These are phyloP conservation scores for Zaprionus gabonicus DNA, from an alignment of 1,140 invertebrate genomes.

Conservation along the genomic window DNA sequence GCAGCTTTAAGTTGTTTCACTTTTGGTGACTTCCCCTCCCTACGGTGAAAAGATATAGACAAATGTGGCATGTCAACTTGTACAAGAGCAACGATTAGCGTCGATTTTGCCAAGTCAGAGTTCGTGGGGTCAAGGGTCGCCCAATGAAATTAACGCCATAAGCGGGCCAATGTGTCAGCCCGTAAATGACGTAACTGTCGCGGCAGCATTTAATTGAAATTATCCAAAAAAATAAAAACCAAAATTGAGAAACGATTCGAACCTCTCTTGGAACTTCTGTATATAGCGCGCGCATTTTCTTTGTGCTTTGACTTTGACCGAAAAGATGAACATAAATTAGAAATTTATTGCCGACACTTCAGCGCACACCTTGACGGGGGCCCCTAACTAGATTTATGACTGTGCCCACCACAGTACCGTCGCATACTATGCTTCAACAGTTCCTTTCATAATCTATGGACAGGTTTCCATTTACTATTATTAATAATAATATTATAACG, in stretches of 20 bases:
- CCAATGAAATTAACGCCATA: slow-evolving; percentile 22
- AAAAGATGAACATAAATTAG: slow-evolving; percentile 73
- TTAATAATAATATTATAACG: slow-evolving; percentile 21
- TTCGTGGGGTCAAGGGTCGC: neutral
- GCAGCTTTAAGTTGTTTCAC: neutral
- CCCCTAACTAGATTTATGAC: slow-evolving; percentile 65
- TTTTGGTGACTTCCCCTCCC: neutral
- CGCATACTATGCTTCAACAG: slow-evolving; percentile 63
- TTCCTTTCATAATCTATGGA: slow-evolving; percentile 73
- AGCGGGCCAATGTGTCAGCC: slow-evolving; percentile 51
- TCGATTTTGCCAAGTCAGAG: slow-evolving; percentile 48
- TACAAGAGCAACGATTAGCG: slow-evolving; percentile 51
- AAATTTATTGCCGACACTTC: slow-evolving; percentile 75
- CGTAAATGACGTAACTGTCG: slow-evolving; percentile 61
- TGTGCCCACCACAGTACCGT: slow-evolving; percentile 35
- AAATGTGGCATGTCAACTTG: slow-evolving; percentile 54
- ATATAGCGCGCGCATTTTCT: slow-evolving; percentile 29
- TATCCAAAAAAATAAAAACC: slow-evolving; percentile 4
- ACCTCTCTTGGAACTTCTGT: neutral
- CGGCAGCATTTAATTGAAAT: slow-evolving; percentile 56
- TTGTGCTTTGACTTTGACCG: slow-evolving; percentile 42
- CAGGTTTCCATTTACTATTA: slow-evolving; percentile 57
- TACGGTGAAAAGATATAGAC: slow-evolving; percentile 50
- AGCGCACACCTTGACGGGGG: slow-evolving; percentile 60
- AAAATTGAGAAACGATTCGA: slow-evolving; percentile 5